These are phyloP conservation scores for Trisateles emortualis DNA, from an alignment of 2,888 invertebrate genomes.

Conservation along the genomic window DNA sequence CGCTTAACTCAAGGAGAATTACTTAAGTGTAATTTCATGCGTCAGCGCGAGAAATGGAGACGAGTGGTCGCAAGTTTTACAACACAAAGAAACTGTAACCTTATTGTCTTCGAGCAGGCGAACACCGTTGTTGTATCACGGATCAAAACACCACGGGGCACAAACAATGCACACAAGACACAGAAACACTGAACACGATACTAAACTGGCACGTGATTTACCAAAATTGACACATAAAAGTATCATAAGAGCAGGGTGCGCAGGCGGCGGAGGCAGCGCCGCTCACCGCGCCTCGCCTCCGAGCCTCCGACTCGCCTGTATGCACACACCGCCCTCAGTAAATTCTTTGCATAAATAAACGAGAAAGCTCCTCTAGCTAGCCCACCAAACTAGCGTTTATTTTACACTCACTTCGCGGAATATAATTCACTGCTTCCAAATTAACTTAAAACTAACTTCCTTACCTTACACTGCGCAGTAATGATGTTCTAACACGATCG, in stretches of 20 bases:
- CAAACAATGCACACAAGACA: constrained; percentile 70
- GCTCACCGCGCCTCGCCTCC: constrained; percentile 70
- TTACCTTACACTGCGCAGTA: constrained; percentile 86
- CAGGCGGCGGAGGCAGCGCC: constrained; percentile 79
- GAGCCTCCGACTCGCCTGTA: constrained; percentile 76
- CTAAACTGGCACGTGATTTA: constrained; percentile 65
- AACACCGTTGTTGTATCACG: constrained; percentile 46
- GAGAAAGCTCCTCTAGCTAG: constrained; percentile 74
- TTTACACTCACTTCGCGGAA: constrained; percentile 71
- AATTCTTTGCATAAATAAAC: constrained; percentile 85
- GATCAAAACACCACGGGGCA: constrained; percentile 63
- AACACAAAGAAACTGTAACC: constrained; percentile 74
- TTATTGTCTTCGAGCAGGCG: constrained; percentile 57
- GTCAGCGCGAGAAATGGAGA: constrained; percentile 63
- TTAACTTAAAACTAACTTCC: constrained; percentile 73
- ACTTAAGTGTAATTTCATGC: constrained; percentile 62
- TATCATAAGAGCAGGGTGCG: constrained; percentile 67
- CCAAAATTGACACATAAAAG: constrained; percentile 71
- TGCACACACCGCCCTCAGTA: constrained; percentile 82
- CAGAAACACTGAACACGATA: constrained; percentile 66
- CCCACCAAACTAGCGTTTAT: constrained; percentile 57
- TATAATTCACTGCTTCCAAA: constrained; percentile 73
- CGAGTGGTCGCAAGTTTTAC: constrained; percentile 59
- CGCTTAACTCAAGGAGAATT: constrained; percentile 64
- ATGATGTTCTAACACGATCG: constrained; percentile 82